These are phyloP conservation scores for Micoletzkya japonica DNA, from an alignment of 2,888 invertebrate species.

Conservation along the genomic window DNA sequence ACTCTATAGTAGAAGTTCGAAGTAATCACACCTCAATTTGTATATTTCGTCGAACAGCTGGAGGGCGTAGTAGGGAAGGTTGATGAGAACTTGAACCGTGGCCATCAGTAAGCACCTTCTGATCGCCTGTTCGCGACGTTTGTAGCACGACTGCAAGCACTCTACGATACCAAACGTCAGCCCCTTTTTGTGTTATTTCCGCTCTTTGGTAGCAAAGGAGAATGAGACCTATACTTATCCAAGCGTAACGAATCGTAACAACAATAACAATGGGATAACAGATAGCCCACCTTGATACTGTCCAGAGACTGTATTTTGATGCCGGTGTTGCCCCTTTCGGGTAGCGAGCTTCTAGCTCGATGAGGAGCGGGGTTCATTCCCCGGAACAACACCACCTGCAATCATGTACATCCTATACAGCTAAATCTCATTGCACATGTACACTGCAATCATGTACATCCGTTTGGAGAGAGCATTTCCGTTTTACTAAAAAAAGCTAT, in stretches of 20 bases:
- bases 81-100: constrained; percentile 49
- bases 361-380: not conserved
- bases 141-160: constrained; percentile 27
- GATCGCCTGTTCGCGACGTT: constrained; percentile 47
- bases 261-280: not conserved
- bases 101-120: constrained; percentile 53
- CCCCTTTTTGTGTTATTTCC: no score
- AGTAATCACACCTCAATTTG: constrained; percentile 31
- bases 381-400: not conserved
- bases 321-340: not conserved
- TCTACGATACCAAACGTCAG: not conserved
- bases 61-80: constrained; percentile 53
- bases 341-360: not conserved
- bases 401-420: not conserved
- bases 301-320: constrained; percentile 39
- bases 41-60: constrained; percentile 52
- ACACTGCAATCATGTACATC: no score
- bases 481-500: no score
- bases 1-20: not conserved
- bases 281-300: constrained; percentile 20
- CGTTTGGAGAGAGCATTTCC: no score
- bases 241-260: no score
- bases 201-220: not conserved
- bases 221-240: not conserved
- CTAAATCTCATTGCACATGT: no score